These are phyloP conservation scores for Tricholaema leucomelas DNA, from an alignment of 2,113 vertebrate genomes.

Conservation along the genomic window DNA sequence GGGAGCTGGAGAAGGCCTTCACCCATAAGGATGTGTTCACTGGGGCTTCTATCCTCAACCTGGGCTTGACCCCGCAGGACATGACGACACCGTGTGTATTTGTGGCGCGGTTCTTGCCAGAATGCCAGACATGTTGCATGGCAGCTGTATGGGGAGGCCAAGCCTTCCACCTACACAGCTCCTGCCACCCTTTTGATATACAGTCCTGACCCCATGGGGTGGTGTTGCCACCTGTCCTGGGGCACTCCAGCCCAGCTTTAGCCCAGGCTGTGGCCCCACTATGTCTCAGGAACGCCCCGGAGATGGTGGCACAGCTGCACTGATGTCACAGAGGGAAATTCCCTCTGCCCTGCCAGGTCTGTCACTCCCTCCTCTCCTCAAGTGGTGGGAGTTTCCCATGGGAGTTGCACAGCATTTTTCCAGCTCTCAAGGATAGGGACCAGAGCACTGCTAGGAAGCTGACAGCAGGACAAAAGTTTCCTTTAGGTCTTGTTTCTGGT, in stretches of 20 bases:
- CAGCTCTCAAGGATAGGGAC: neutral
- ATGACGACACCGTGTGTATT: neutral
- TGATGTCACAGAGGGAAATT: slow-evolving; percentile 32
- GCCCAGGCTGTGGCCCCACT: neutral
- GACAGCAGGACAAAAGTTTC: neutral
- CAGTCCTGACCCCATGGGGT: slow-evolving; percentile 1
- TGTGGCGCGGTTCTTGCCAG: neutral
- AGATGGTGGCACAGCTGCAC: neutral
- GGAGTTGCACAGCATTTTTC: neutral
- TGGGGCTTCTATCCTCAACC: neutral
- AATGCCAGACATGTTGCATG: slow-evolving; percentile 47
- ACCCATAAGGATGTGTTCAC: neutral
- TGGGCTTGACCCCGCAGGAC: neutral
- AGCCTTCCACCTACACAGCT: slow-evolving; percentile 66
- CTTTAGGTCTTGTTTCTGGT: neutral
- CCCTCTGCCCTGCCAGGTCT: neutral
- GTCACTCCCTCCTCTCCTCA: rapidly evolving
- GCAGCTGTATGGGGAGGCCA: slow-evolving; percentile 18
- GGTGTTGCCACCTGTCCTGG: slow-evolving; percentile 34
- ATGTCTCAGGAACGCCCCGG: neutral
- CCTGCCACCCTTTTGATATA: slow-evolving; percentile 34
- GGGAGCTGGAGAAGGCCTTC: neutral
- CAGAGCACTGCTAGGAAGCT: neutral
- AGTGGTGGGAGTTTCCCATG: neutral
- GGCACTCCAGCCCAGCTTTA: neutral